Conservation (phyloP, 2,888 invertebrate species). For the Amphipyra berbera region DNA sequence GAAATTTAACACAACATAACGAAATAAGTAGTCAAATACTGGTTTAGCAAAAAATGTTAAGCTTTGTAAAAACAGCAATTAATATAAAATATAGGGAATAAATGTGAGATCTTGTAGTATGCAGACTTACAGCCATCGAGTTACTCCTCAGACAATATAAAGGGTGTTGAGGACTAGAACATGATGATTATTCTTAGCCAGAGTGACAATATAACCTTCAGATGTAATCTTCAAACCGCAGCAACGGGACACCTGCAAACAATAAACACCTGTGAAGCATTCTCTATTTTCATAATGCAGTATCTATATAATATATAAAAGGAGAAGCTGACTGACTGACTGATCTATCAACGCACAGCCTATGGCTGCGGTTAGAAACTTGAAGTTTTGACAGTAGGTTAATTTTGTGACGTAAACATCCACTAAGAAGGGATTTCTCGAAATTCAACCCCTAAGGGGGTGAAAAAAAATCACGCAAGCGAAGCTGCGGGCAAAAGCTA, state of each 20-base stretch:
- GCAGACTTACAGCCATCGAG: constrained; percentile 90
- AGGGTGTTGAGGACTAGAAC: constrained; percentile 98
- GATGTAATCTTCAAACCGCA: constrained; percentile 99
- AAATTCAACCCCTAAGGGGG: too few species aligned
- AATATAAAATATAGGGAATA: constrained; percentile 89
- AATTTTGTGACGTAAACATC: too few species aligned
- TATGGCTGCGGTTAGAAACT: too few species aligned
- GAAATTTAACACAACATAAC: constrained; percentile 87
- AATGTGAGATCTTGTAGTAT: constrained; percentile 90
- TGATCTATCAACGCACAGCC: too few species aligned
- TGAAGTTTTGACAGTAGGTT: too few species aligned
- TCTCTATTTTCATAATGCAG: not conserved
- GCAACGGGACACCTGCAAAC: constrained; percentile 97
- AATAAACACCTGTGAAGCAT: not conserved
- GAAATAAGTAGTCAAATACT: constrained; percentile 88
- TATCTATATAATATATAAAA: too few species aligned
- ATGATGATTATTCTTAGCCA: constrained; percentile 99
- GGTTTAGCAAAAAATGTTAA: constrained; percentile 89
- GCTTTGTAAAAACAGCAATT: constrained; percentile 89
- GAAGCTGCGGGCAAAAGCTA: too few species aligned
- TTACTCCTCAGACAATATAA: constrained; percentile 95
- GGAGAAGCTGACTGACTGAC: too few species aligned
- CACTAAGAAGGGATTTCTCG: too few species aligned
- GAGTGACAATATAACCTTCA: constrained; percentile 98
- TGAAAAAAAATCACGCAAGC: too few species aligned